Evolutionary conservation across 2,888 invertebrate genomes (phyloP), one percentile per base, ranked within the genome.

Genomic region (Tiliacea aurago): DNA sequence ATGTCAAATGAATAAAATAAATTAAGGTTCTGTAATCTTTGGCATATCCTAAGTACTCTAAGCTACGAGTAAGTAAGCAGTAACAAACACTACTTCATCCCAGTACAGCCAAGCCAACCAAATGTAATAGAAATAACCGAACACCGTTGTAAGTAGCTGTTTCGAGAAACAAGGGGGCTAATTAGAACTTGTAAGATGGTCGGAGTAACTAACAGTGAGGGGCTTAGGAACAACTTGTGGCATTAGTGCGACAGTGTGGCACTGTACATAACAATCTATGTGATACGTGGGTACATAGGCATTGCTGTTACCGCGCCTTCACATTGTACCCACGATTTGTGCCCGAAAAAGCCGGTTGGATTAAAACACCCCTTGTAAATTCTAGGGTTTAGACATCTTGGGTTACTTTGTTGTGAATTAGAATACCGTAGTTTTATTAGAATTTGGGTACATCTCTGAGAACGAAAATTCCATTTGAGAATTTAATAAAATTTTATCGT

Each of bases 151-250:
- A 83, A 86, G 87, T 88, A 88, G 87, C 83, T 87, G 88, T 90
- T 88, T 85, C 87, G 66, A 86, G 91, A 84, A 87, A 91, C 90
- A 90, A 87, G 91, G 83, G 85, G 84, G 86, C 90, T 91, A 91
- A 90, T 91, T 91, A 90, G 91, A 88, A 90, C 89, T 91, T 89
- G 89, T 89, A 91, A 89, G 89, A 90, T 90, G 88, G 90, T 81
- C 81, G 80, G 76, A 86, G 90, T 89, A 90, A 90, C 89, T 89
- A 90, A 90, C 87, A 85, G 85, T 86, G 86, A 83, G 88, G 82
- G 86, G 84, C 89, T 86, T 87, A 83, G 83, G 65, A 87, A 86
- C 86, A 85, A 87, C 84, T 87, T 87, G 87, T 87, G 83, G 88
- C 82, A 87, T 87, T 87, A 87, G 79, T 78, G 78, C 85, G 81